Evolutionary conservation across 1,140 invertebrate genomes (phyloP).

Genomic region (Penaeus japonicus): DNA sequence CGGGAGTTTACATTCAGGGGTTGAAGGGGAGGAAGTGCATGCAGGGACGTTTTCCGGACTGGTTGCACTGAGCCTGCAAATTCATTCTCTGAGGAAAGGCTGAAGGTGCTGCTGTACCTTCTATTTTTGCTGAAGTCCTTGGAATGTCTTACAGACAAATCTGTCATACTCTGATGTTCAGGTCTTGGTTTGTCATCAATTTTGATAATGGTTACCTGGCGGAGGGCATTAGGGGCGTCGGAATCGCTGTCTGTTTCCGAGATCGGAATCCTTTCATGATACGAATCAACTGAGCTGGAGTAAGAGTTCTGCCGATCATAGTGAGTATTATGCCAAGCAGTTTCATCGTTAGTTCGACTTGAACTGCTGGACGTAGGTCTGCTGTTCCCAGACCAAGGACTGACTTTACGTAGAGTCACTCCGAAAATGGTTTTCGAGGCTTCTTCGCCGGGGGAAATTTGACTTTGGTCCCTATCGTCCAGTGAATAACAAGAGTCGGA

Average conservation of each 20-base stretch:
- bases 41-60: too few species aligned
- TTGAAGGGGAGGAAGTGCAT: not conserved
- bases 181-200: not conserved
- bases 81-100: not conserved
- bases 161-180: not conserved
- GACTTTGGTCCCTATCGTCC: slow-evolving; percentile 14
- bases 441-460: not conserved
- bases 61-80: too few species aligned
- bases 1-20: not conserved
- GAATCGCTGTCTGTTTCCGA: not conserved
- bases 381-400: not conserved
- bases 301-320: not conserved
- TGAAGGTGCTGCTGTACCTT: not conserved
- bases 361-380: slow-evolving; percentile 6
- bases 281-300: not conserved
- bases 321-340: not conserved
- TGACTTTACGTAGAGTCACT: slow-evolving; percentile 27
- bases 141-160: not conserved
- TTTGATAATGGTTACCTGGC: slow-evolving; percentile 30
- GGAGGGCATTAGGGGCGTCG: slow-evolving; percentile 10
- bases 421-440: slow-evolving; percentile 32
- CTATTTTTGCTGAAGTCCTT: not conserved
- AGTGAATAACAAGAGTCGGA: slow-evolving; percentile 34
- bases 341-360: too few species aligned
- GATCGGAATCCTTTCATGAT: not conserved